These are phyloP conservation scores for Hozukius guyotensis DNA, from an alignment of 2,797 vertebrate species.

Conservation along the genomic window DNA sequence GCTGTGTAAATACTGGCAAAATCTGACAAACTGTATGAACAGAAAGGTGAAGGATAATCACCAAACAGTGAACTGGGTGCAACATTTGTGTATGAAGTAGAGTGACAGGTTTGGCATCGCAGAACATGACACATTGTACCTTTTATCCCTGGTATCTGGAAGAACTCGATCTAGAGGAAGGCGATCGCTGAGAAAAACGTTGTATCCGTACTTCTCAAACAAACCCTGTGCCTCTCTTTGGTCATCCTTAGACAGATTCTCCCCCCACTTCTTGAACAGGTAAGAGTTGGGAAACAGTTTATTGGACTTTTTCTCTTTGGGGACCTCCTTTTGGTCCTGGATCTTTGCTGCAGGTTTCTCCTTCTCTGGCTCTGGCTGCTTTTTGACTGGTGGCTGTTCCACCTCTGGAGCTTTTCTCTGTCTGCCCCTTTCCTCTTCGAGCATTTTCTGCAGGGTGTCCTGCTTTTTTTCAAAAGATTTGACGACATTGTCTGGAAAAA, in stretches of 20 bases:
- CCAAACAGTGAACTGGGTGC: neutral
- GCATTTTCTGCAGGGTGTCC: slow-evolving; percentile 50
- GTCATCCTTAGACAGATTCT: slow-evolving; percentile 87
- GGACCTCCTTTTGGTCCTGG: neutral
- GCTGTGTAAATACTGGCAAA: neutral
- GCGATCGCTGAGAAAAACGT: slow-evolving; percentile 92
- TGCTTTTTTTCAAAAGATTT: slow-evolving; percentile 51
- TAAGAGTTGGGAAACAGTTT: slow-evolving; percentile 60
- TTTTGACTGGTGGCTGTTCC: neutral
- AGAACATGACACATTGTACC: slow-evolving; percentile 35
- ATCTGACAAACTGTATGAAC: neutral
- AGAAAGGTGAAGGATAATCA: neutral
- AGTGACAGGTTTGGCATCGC: neutral
- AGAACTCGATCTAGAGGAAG: slow-evolving; percentile 88
- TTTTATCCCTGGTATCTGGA: slow-evolving; percentile 81
- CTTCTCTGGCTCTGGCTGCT: neutral
- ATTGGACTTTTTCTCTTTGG: neutral
- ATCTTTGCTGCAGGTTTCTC: neutral
- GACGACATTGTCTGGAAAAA: slow-evolving; percentile 36
- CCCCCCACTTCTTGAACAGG: slow-evolving; percentile 90
- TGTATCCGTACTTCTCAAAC: slow-evolving; percentile 93
- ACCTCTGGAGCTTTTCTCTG: neutral
- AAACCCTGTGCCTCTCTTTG: slow-evolving; percentile 85
- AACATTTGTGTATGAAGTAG: fast-evolving
- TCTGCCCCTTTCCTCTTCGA: slow-evolving; percentile 16